These are phyloP conservation scores for Strix aluco DNA, from an alignment of 2,113 vertebrate genomes.

Conservation along the genomic window DNA sequence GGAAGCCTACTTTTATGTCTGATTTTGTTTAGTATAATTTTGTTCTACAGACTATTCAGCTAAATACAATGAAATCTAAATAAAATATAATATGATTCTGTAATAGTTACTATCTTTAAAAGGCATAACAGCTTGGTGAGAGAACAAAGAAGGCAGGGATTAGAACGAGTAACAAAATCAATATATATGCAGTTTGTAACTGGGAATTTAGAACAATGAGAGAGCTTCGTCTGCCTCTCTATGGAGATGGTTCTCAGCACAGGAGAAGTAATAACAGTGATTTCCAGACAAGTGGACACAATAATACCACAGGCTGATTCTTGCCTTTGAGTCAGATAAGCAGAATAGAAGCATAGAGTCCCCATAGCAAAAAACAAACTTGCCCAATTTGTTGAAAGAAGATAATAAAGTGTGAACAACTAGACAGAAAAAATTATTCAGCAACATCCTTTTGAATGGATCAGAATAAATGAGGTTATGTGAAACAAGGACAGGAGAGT, in stretches of 20 bases:
- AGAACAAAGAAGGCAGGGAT: not conserved
- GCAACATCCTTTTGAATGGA: not conserved
- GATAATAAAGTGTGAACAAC: not conserved
- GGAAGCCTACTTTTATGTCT: not conserved
- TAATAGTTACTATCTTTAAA: not conserved
- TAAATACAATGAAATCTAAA: not conserved
- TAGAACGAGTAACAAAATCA: not conserved
- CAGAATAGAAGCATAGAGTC: not conserved
- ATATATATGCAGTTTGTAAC: not conserved
- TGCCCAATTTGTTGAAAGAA: not conserved
- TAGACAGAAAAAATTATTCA: not conserved
- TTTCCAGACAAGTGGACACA: not conserved
- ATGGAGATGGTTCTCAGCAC: not conserved
- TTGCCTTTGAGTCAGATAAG: not conserved
- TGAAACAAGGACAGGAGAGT: not conserved
- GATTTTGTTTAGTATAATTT: not conserved
- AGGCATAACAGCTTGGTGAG: not conserved
- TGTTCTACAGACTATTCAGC: not conserved
- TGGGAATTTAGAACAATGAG: not conserved
- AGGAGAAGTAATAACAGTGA: not conserved
- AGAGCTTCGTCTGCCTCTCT: not conserved
- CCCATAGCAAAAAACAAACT: not conserved
- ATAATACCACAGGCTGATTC: not conserved
- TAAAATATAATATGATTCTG: not conserved
- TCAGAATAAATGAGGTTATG: not conserved